These are phyloP conservation scores for Leucophenga montana DNA, from an alignment of 2,888 invertebrate species.

Conservation along the genomic window DNA sequence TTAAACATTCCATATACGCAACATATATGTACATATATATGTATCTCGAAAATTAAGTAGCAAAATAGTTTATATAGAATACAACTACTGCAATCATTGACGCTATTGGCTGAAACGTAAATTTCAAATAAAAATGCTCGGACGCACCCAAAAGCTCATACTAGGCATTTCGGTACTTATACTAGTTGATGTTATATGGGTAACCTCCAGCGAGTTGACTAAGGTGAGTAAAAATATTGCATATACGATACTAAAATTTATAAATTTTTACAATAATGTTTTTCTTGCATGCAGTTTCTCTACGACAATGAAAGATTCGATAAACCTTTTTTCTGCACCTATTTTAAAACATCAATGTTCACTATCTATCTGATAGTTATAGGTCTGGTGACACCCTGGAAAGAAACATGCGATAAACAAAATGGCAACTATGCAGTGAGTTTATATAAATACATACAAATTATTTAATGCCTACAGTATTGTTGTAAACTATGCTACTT, in stretches of 20 bases:
- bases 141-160: conserved; percentile 82
- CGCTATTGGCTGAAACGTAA: conserved; percentile 23
- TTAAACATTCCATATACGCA: conserved; percentile 2
- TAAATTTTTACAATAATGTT: not conserved
- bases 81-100: not conserved
- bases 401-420: conserved; percentile 84
- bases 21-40: not conserved
- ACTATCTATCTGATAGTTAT: conserved; percentile 92
- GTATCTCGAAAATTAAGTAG: not conserved
- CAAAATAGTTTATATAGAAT: not conserved
- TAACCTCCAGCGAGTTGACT: conserved; percentile 93
- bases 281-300: conserved; percentile 80
- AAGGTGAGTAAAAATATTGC: conserved; percentile 78
- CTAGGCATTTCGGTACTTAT: conserved; percentile 90
- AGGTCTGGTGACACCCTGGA: conserved; percentile 91
- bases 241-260: not conserved
- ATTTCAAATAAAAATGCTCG: conserved; percentile 66
- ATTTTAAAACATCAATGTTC: conserved; percentile 95
- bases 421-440: conserved; percentile 83
- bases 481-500: not conserved
- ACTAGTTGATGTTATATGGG: conserved; percentile 96
- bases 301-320: conserved; percentile 88
- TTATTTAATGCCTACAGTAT: not conserved
- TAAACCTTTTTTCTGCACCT: conserved; percentile 96
- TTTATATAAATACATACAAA: not conserved